Evolutionary conservation across 92 coral and sea anemone genomes (phyloP).

Genomic region (Heteractis magnifica): DNA sequence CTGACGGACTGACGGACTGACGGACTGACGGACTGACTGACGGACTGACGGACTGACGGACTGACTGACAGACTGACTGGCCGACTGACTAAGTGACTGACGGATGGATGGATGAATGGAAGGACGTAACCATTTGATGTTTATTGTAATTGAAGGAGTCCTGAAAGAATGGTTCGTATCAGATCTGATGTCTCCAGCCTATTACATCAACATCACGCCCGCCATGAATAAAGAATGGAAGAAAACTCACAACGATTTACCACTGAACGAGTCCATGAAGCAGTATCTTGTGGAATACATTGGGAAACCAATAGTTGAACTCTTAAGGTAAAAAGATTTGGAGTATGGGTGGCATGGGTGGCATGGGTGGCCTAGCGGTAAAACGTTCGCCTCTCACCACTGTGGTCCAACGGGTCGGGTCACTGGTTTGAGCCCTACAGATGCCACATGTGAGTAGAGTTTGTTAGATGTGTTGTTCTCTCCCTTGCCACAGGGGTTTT

Average conservation of each 20-base stretch:
- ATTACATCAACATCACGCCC: constrained; percentile 54
- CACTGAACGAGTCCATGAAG: constrained; percentile 68
- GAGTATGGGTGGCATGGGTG: too few relatives aligned
- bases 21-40: background rate
- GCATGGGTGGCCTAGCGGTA: background rate
- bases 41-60: background rate
- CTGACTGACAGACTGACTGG: too few relatives aligned
- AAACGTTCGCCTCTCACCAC: too few relatives aligned
- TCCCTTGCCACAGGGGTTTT: too few relatives aligned
- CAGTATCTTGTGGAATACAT: constrained; percentile 73
- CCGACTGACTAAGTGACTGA: too few relatives aligned
- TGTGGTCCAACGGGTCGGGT: too few relatives aligned
- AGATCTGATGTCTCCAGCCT: constrained; percentile 36
- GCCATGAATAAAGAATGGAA: constrained; percentile 72
- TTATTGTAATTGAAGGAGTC: constrained; percentile 48
- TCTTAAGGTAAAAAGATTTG: constrained; percentile 44
- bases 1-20: background rate
- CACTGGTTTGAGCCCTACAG: too few relatives aligned
- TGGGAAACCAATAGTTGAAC: constrained; percentile 64
- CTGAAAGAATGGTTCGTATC: constrained; percentile 64
- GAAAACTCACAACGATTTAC: constrained; percentile 39
- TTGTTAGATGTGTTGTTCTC: too few relatives aligned
- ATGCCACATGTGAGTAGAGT: too few relatives aligned
- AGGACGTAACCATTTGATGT: background rate
- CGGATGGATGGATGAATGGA: background rate